Base-by-base conservation (phyloP, 2,888 invertebrate genomes). In the Hyalella azteca region DNA sequence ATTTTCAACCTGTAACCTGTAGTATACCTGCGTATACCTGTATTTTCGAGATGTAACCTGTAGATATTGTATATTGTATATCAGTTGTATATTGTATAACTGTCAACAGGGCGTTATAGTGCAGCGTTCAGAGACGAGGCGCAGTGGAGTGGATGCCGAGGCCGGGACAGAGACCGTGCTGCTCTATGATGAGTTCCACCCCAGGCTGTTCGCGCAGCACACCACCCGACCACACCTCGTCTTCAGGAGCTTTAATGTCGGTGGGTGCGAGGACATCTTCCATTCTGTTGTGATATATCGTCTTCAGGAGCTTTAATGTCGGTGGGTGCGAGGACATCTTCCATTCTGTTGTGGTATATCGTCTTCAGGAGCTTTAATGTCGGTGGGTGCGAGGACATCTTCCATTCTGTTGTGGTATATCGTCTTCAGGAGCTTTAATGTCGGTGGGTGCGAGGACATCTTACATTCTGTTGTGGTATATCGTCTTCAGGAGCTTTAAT, bases 161-260 rank as follows among this genome's bases (percentile, higher is more conserved):
- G 89, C 87, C 3, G 88, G 88, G 0, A 89, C 90, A 78, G 90
- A 90, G 32, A 92, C 90, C 87, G 91, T 94, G 75, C 90, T 91
- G 78, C 92, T 94, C 13, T 97, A 96, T 88, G 91, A 95, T 86
- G 98, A 98, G 88, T 99, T 97, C 89, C 97, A 98, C 89, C 98
- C 99, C 0, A 91, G 92, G 87, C 89, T 94, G 22, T 96, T 94
- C 87, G 89, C 90, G 0, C 97, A 98, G 87, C 91, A 93, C 87
- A 90, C 89, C 85, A 88, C 89, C 1, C 88, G 89, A 85, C 91
- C 93, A 0, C 89, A 89, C 83, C 88, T 91, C 40, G 92, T 93
- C 86, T 93, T 93, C 87, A 92, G 92, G 1, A 91, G 92, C 0
- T 97, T 97, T 87, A 94, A 96, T 88, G 89, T 91, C 82, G 84